Evolutionary conservation across 2,797 vertebrate genomes (phyloP), one percentile per base, ranked within the genome.

Genomic region (Pangasius larnaudii): DNA sequence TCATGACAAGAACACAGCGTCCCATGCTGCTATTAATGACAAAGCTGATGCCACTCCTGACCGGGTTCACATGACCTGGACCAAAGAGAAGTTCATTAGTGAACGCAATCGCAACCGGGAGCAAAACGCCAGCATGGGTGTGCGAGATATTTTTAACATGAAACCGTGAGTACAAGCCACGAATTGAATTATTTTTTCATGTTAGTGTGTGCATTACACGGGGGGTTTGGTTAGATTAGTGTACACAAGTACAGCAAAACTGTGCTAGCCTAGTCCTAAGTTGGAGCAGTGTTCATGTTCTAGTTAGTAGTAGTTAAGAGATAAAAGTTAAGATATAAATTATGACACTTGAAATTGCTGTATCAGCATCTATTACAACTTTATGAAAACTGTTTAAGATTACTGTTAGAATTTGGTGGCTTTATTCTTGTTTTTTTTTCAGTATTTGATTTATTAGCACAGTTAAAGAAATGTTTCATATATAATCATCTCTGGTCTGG

Each of bases 31-130:
- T 0, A 79, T 94, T 2, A 95, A 94, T 0, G 95, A 95, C 89
- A 96, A 95, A 81, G 89, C 94, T 0, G 90, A 96, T 6, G 63
- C 93, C 2, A 88, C 91, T 0, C 96, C 97, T 0, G 98, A 99
- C 33, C 96, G 94, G 77, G 96, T 99, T 56, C 98, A 99, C 77
- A 99, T 99, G 98, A 99, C 98, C 61, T 99, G 98, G 98, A 99
- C 98, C 8, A 99, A 98, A 95, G 98, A 99, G 88, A 99, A 98
- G 92, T 93, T 98, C 84, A 93, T 95, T 9, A 93, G 95, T 0
- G 98, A 99, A 92, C 98, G 97, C 39, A 94, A 95, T 88, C 97
- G 96, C 56, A 96, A 91, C 93, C 97, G 96, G 84, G 98, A 99
- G 65, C 71, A 94, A 7, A 96, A 92, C 5, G 88, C 95, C 19